Conservation (phyloP, 1,140 invertebrate genomes). For the Mactra quadrangularis region DNA sequence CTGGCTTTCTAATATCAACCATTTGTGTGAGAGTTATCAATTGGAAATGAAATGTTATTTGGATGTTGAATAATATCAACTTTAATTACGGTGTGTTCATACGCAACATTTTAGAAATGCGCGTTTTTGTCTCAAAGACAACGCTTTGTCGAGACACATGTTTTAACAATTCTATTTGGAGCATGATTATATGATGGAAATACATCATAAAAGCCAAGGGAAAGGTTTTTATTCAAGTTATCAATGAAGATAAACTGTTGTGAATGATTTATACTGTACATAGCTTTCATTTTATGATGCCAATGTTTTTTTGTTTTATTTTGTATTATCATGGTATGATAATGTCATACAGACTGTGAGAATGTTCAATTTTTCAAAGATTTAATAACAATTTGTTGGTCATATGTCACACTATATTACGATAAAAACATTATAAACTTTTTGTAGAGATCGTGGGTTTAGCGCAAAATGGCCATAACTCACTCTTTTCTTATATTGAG, state of each 20-base stretch:
- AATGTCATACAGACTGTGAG: too few species aligned
- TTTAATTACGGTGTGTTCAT: background rate
- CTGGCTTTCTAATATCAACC: background rate
- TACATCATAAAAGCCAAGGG: background rate
- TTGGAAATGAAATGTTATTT: background rate
- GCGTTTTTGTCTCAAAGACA: constrained; percentile 42
- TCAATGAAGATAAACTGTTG: background rate
- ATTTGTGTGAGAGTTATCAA: background rate
- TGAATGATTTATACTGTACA: background rate
- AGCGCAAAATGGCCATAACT: too few species aligned
- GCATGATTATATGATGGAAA: background rate
- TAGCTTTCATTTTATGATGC: background rate
- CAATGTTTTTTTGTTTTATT: too few species aligned
- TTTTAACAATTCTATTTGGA: background rate
- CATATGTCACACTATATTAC: too few species aligned
- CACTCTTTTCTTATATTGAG: too few species aligned
- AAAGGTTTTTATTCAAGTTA: background rate
- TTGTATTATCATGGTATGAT: too few species aligned
- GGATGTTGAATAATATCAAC: background rate
- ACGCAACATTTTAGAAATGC: background rate
- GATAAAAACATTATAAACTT: too few species aligned
- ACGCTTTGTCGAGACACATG: background rate
- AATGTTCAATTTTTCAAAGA: too few species aligned
- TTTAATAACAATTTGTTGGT: too few species aligned
- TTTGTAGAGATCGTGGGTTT: too few species aligned